Conservation (phyloP, 2,113 vertebrate species). For the Athene cunicularia region DNA sequence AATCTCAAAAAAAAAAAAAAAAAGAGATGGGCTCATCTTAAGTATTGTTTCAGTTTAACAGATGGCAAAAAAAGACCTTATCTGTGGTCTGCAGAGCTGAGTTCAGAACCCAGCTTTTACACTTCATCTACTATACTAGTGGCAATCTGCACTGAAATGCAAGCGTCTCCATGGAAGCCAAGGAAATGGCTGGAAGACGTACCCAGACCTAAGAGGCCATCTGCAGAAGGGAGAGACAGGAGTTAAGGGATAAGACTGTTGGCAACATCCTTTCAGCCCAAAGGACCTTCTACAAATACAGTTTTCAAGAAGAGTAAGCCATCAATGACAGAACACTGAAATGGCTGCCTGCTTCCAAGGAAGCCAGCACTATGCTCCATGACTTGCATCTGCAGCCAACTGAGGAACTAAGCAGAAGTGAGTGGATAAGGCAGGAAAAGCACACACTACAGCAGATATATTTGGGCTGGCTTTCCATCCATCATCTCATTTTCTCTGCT, state of each 20-base stretch:
- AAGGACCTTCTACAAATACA: background rate
- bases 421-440: background rate
- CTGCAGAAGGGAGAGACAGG: background rate
- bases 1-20: background rate
- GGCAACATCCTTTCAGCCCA: too few relatives aligned
- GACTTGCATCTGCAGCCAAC: background rate
- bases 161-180: background rate
- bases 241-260: background rate
- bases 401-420: background rate
- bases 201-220: background rate
- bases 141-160: background rate
- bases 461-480: background rate
- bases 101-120: background rate
- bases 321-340: background rate
- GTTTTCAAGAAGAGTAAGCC: background rate
- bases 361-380: background rate
- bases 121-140: background rate
- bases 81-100: background rate
- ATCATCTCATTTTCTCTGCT: background rate
- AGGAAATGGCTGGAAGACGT: background rate
- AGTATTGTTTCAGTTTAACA: background rate
- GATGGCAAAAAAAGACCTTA: background rate
- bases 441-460: background rate
- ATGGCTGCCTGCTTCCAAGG: background rate
- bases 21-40: background rate